Conservation (phyloP, 2,113 vertebrate species). For the Crotalus tigris region DNA sequence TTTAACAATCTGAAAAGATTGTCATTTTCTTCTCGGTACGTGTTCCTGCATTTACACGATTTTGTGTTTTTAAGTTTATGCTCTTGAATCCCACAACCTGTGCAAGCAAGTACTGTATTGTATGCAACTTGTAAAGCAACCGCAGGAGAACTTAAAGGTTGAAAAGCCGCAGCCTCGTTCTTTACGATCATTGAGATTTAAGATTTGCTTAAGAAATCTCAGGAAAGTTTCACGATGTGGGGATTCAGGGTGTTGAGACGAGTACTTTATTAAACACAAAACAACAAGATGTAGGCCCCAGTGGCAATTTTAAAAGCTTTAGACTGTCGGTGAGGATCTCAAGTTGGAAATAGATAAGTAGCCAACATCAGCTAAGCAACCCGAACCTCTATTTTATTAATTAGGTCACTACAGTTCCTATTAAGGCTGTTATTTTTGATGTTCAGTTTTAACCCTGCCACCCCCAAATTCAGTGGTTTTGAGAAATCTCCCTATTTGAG, state of each 20-base stretch:
- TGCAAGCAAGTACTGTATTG: not conserved
- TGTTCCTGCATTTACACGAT: not conserved
- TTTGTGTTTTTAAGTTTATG: not conserved
- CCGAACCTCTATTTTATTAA: not conserved
- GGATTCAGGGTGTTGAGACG: not conserved
- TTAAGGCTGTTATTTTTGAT: not conserved
- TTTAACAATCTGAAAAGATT: not conserved
- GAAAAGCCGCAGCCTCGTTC: not conserved
- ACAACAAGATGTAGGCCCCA: not conserved
- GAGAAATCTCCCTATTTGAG: not conserved
- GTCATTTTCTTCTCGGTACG: not conserved
- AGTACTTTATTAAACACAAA: not conserved
- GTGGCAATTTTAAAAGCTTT: not conserved
- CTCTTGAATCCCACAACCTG: not conserved
- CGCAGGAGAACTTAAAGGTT: not conserved
- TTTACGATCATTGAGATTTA: not conserved
- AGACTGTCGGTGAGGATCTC: not conserved
- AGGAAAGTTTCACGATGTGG: too few relatives aligned
- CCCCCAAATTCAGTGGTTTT: not conserved
- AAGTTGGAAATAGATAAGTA: not conserved
- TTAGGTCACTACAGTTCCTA: not conserved
- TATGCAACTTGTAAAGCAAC: not conserved
- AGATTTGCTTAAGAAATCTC: not conserved
- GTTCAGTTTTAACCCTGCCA: not conserved
- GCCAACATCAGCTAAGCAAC: not conserved